Conservation (phyloP, 2,113 vertebrate genomes). For the Alces alces region DNA sequence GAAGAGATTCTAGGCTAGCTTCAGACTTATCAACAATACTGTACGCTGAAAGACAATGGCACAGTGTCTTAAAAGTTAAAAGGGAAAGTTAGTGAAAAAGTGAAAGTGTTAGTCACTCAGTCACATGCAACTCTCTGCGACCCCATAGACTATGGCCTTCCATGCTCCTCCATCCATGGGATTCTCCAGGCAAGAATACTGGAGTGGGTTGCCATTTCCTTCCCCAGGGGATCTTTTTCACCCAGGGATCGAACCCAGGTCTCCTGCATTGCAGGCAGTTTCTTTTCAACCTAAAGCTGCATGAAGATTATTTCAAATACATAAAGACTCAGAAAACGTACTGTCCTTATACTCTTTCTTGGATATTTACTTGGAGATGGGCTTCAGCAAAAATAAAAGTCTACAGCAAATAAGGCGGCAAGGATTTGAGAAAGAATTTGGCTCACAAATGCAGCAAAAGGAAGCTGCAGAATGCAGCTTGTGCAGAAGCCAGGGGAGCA, state of each 20-base stretch:
- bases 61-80: background rate
- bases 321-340: background rate
- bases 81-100: background rate
- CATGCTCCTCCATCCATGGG: background rate
- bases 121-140: background rate
- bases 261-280: background rate
- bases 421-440: background rate
- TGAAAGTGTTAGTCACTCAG: background rate
- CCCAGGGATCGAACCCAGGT: background rate
- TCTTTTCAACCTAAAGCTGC: background rate
- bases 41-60: fast-evolving
- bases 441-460: background rate
- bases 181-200: background rate
- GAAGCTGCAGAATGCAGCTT: background rate
- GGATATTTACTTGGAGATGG: background rate
- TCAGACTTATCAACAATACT: background rate
- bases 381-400: background rate
- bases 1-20: background rate
- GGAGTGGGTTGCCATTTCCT: background rate
- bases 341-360: background rate
- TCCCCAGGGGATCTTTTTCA: background rate
- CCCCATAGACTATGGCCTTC: background rate
- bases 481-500: no score
- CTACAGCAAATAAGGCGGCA: background rate
- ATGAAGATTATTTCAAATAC: background rate